Conservation (phyloP, 2,888 invertebrate species). For the Tipula lateralis region DNA sequence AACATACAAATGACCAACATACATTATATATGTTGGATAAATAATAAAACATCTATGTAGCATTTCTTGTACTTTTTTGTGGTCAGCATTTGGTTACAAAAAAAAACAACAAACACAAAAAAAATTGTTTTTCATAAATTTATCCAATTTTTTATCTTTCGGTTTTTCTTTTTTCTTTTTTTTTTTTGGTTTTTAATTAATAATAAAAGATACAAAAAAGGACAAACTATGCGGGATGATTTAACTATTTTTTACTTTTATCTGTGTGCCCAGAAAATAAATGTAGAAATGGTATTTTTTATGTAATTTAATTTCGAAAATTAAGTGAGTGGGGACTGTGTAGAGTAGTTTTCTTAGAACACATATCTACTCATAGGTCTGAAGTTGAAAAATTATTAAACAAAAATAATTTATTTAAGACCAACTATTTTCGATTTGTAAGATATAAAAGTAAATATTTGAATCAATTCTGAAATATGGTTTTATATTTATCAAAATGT, state of each 20-base stretch:
- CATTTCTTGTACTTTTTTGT: not conserved
- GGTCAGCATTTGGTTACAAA: not conserved
- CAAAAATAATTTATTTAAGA: no score
- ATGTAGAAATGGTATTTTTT: no score
- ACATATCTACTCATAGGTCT: not conserved
- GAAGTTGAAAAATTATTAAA: not conserved
- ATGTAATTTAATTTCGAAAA: not conserved
- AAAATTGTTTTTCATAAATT: not conserved
- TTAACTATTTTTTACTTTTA: not conserved
- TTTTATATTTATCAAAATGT: not conserved
- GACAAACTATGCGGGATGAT: not conserved
- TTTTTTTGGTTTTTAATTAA: slow-evolving; percentile 4
- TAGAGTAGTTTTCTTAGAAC: not conserved
- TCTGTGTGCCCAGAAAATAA: not conserved
- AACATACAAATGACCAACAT: not conserved
- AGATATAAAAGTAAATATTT: not conserved
- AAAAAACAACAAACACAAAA: not conserved
- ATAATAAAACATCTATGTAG: not conserved
- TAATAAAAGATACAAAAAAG: not conserved
- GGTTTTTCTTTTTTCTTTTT: not conserved
- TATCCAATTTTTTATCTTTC: not conserved
- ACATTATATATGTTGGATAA: not conserved
- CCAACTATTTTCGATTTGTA: not conserved
- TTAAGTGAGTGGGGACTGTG: not conserved
- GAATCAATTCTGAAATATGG: not conserved